Evolutionary conservation across 2,113 vertebrate genomes (phyloP), one percentile per base, ranked within the genome.

Genomic region (Tragelaphus imberbis): DNA sequence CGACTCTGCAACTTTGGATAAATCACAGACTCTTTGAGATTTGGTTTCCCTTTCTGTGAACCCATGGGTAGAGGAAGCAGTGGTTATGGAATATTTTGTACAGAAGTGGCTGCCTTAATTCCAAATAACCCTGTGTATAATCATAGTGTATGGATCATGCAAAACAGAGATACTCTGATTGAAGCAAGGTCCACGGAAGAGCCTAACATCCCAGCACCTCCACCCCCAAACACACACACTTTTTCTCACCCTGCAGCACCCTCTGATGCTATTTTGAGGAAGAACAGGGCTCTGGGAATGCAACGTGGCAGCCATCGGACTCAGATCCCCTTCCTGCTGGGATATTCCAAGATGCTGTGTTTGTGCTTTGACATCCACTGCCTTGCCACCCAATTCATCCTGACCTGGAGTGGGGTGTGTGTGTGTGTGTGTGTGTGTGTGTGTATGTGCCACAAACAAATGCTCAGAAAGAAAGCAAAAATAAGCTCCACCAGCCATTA

Each of bases 401-500:
- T 51, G 51, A 82, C 49, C 40, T 14, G 12, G 7, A 27, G 90
- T 6, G 3, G 17, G 5, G 56, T 8, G 7, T 14, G 36, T 5
- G 21, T 68, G 23, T 23, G 53, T 8, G 63, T 2, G 16, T 1
- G 12, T 1, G 15, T 6, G 2, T 11, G 30, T 3, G 5, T 0
- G 2, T 0, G 0, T 0, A 6, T 2, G 0, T 2, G 5, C 30
- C 44, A 17, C 58, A 88, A 71, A 93, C 88, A 94, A 75, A 92
- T 55, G 63, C 84, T 96, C 68, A 56, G 80, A 95, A 92, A 96
- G 91, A 89, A 87, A 97, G 68, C 28, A 30, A 30, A 68, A 94
- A 84, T 40, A 92, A 95, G 77, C 68, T 82, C 49, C 36, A 84
- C 7, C 92, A 96, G 65, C 65, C 97, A 68, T 84, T 97, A 95